A percentile compares a stretch with the other conserved stretches of the same genome.
These are phyloP conservation scores for Asobara japonica DNA, from an alignment of 1,140 invertebrate genomes.

Conservation along the genomic window DNA sequence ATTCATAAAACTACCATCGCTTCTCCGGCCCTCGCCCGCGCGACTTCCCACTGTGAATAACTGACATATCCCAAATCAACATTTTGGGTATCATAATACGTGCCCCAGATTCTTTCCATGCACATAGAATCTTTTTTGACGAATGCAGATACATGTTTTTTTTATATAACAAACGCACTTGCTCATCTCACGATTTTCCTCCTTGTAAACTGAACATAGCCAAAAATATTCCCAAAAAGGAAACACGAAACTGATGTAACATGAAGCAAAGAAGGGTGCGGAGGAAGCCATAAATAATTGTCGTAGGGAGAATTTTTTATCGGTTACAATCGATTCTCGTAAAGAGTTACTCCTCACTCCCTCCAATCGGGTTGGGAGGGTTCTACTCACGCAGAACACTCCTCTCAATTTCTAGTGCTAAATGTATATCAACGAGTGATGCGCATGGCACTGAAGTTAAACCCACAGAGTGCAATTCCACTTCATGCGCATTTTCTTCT, in stretches of 20 bases:
- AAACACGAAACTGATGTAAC: slow-evolving; percentile 5
- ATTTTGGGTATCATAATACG: neutral
- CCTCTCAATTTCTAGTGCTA: too few relatives aligned
- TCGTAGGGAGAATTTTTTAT: slow-evolving; percentile 12
- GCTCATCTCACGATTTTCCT: neutral
- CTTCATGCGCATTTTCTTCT: too few relatives aligned
- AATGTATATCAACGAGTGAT: neutral
- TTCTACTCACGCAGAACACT: too few relatives aligned
- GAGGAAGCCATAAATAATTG: slow-evolving; percentile 9
- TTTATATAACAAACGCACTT: too few relatives aligned
- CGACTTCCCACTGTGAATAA: neutral
- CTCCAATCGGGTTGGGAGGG: too few relatives aligned
- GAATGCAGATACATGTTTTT: too few relatives aligned
- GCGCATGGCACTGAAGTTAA: too few relatives aligned
- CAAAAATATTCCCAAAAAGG: neutral
- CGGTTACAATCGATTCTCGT: neutral
- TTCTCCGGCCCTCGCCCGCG: too few relatives aligned
- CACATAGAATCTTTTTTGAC: too few relatives aligned
- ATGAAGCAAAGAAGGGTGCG: neutral
- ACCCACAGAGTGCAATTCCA: too few relatives aligned
- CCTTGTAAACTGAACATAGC: neutral
- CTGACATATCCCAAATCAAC: neutral
- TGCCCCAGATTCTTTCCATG: neutral
- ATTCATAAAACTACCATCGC: neutral
- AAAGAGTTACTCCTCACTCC: neutral